Conservation (phyloP, 2,888 invertebrate species). For the Drosophila anomalata region DNA sequence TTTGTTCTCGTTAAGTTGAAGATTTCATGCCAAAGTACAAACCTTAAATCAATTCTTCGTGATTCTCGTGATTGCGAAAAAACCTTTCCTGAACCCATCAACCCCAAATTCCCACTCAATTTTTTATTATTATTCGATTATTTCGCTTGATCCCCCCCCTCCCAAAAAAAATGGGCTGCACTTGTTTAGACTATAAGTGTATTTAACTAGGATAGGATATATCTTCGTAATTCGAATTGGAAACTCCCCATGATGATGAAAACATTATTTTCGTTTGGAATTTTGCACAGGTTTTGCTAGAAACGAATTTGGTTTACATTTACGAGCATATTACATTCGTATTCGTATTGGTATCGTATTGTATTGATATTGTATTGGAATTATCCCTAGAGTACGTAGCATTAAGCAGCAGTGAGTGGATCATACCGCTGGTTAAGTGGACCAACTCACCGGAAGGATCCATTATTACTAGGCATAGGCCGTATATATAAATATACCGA, state of each 20-base stretch:
- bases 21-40: constrained; percentile 78
- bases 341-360: constrained; percentile 21
- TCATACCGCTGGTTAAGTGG: constrained; percentile 83
- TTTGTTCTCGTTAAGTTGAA: constrained; percentile 77
- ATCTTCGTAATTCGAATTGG: constrained; percentile 29
- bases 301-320: constrained; percentile 81
- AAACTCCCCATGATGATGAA: constrained; percentile 6
- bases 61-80: constrained; percentile 63
- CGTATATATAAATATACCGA: constrained; percentile 11
- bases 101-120: constrained; percentile 19
- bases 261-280: constrained; percentile 42
- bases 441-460: constrained; percentile 73
- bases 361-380: constrained; percentile 40
- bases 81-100: constrained; percentile 21
- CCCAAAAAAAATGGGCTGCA: constrained; percentile 62
- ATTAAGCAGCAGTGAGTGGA: constrained; percentile 48
- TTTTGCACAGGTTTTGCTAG: constrained; percentile 81
- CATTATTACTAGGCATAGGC: constrained; percentile 49
- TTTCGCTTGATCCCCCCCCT: constrained; percentile 34
- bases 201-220: constrained; percentile 58
- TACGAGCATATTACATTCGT: constrained; percentile 33
- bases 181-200: constrained; percentile 69
- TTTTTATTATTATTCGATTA: constrained; percentile 22
- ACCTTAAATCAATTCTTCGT: constrained; percentile 69
- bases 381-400: constrained; percentile 34